Evolutionary conservation across 1,140 invertebrate genomes (phyloP).

Genomic region (Drosophila santomea): DNA sequence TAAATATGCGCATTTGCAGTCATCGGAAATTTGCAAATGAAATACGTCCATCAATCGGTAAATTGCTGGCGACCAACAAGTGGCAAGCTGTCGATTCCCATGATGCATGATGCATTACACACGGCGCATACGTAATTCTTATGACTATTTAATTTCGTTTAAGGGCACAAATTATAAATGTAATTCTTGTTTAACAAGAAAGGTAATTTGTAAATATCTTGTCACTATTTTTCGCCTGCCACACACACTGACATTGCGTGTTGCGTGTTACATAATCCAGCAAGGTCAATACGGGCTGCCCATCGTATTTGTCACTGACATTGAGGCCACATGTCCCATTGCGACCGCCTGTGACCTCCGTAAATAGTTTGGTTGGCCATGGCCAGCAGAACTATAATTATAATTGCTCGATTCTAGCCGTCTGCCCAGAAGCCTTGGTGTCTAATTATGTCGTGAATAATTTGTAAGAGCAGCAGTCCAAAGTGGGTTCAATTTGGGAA

Average conservation of each 20-base stretch:
- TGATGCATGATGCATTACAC: slow-evolving; percentile 9
- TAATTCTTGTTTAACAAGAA: not conserved
- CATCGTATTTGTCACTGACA: slow-evolving; percentile 33
- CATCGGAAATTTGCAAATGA: slow-evolving; percentile 44
- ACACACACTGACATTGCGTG: too few species aligned
- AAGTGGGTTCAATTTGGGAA: slow-evolving; percentile 16
- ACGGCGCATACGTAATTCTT: slow-evolving; percentile 30
- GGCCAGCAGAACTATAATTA: slow-evolving; percentile 7
- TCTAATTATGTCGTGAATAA: slow-evolving; percentile 30
- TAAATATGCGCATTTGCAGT: slow-evolving; percentile 50
- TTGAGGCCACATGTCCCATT: slow-evolving; percentile 39
- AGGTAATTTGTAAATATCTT: slow-evolving; percentile 9
- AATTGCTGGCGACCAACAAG: slow-evolving; percentile 40
- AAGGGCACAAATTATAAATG: slow-evolving; percentile 26
- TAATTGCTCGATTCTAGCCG: slow-evolving; percentile 13
- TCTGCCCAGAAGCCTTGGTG: slow-evolving; percentile 7
- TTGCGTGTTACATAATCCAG: slow-evolving; percentile 20
- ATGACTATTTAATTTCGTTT: slow-evolving; percentile 43
- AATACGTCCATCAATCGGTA: slow-evolving; percentile 41
- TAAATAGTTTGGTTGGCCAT: slow-evolving; percentile 13
- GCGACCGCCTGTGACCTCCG: slow-evolving; percentile 24
- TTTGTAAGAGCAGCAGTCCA: slow-evolving; percentile 1
- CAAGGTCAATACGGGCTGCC: slow-evolving; percentile 26
- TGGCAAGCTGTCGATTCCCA: slow-evolving; percentile 31
- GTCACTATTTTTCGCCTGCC: not conserved